Evolutionary conservation across 2,888 invertebrate species (phyloP), one percentile per base, ranked within the genome.

Genomic region (Erynnis tages): DNA sequence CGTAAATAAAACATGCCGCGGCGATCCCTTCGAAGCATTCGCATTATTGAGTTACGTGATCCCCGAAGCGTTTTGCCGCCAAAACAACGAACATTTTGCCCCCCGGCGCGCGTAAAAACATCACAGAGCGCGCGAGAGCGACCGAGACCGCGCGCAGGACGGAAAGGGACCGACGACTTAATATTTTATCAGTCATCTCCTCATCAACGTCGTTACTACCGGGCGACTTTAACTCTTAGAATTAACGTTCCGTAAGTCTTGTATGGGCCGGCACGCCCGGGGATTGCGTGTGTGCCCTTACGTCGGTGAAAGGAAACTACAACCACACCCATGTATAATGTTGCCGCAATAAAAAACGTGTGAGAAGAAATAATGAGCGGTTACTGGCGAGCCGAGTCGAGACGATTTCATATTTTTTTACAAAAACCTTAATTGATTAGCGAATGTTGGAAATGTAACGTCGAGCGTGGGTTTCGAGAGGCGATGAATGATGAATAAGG

Each of bases 291-390:
- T 89, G 89, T 89, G 89, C 88, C 88, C 88, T 88, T 86, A 86
- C 87, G 79, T 88, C 87, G 83, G 89, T 88, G 88, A 88, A 89
- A 88, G 88, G 88, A 88, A 89, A 88, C 87, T 88, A 89, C 89
- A 88, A 89, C 89, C 89, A 88, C 89, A 88, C 89, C 89, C 89
- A 89, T 89, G 88, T 87, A 87, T 87, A 87, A 87, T 87, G 87
- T 86, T 87, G 87, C 85, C 73, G 81, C 84, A 85, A 85, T 86
- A 88, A 89, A 89, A 89, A 89, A 88, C 80, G 86, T 87, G 89
- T 83, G 85, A 87, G 87, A 86, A 82, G 87, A 84, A 85, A 88
- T 89, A 89, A 89, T 88, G 87, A 89, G 85, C 84, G 87, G 88
- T 88, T 88, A 86, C 82, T 86, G 87, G 87, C 79, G 85, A 82